These are phyloP conservation scores for Epinephelus cyanopodus DNA, from an alignment of 2,113 vertebrate genomes.

Conservation along the genomic window DNA sequence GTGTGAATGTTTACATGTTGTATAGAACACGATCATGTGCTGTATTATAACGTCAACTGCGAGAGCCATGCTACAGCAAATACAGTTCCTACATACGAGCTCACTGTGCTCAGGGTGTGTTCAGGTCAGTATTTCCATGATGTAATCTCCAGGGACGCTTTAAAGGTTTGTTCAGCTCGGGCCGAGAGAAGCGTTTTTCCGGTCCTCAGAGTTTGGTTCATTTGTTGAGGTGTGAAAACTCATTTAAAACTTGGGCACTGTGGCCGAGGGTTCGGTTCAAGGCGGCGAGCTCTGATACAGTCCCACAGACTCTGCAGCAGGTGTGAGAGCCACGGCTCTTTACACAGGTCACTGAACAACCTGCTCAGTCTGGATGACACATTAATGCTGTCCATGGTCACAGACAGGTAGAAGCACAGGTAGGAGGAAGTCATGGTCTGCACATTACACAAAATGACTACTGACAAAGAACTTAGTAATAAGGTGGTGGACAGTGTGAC, in stretches of 20 bases:
- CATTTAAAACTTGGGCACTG: neutral
- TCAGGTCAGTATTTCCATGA: neutral
- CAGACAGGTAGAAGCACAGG: too few relatives aligned
- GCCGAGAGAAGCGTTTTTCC: neutral
- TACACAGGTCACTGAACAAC: too few relatives aligned
- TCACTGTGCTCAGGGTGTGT: neutral
- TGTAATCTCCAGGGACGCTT: neutral
- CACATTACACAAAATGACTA: too few relatives aligned
- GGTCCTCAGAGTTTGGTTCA: neutral
- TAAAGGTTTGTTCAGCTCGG: neutral
- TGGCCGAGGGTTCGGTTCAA: neutral
- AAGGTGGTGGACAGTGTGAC: too few relatives aligned
- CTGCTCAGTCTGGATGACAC: neutral
- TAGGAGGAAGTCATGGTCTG: too few relatives aligned
- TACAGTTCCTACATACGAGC: neutral
- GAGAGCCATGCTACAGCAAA: neutral
- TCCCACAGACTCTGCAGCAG: neutral
- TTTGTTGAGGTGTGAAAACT: conserved; percentile 2
- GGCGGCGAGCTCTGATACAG: neutral
- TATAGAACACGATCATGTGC: neutral
- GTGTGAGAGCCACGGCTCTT: neutral
- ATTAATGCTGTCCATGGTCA: too few relatives aligned
- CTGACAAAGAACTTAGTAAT: too few relatives aligned
- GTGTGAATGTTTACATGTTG: neutral
- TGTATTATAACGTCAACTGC: neutral